These are phyloP conservation scores for Tapera naevia DNA, from an alignment of 2,797 vertebrate genomes.

Conservation along the genomic window DNA sequence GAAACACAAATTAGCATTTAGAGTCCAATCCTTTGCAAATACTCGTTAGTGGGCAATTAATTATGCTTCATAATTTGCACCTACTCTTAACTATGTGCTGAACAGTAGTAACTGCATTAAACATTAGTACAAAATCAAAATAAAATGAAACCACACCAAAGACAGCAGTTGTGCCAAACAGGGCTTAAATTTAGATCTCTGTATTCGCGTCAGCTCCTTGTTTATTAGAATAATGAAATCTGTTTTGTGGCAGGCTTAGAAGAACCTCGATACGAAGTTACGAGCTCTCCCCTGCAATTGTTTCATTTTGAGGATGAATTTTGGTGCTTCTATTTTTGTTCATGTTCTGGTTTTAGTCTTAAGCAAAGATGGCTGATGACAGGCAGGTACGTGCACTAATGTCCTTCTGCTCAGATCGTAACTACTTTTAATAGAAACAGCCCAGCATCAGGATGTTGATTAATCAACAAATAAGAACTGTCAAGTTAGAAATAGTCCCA, in stretches of 20 bases:
- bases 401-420: not conserved
- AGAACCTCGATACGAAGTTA: not conserved
- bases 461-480: not conserved
- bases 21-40: constrained; percentile 34
- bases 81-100: not conserved
- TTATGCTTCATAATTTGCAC: constrained; percentile 19
- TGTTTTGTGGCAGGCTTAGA: not conserved
- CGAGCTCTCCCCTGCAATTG: not conserved
- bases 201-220: not conserved
- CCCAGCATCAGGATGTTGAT: not conserved
- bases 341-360: not conserved
- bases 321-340: constrained; percentile 24
- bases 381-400: not conserved
- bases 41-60: constrained; percentile 38
- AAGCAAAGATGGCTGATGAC: not conserved
- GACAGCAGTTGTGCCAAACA: not conserved
- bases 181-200: not conserved
- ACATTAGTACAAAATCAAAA: not conserved
- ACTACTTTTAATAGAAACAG: not conserved
- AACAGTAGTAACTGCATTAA: not conserved
- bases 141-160: not conserved
- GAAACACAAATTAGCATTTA: constrained; percentile 39
- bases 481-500: not conserved
- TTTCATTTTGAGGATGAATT: constrained; percentile 33
- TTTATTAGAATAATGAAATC: not conserved